phyloP scores from a whole-genome alignment of 1,140 invertebrate genomes.

The Helicoverpa armigera region DNA sequence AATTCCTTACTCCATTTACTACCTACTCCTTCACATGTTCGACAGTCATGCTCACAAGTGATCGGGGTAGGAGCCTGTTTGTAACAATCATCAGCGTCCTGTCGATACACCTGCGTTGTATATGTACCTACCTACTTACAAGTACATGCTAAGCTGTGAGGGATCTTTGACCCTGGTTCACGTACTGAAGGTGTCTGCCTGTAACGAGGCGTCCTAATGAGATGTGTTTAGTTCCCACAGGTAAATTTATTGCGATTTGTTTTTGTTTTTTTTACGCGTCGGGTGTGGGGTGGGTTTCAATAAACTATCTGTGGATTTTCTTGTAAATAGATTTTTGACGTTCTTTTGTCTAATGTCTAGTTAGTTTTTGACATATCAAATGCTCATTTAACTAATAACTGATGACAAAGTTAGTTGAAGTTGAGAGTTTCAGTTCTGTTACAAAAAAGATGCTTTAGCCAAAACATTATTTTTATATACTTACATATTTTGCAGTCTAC shows the following conservation, averaged over 20 bases:
- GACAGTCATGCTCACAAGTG: conserved; percentile 2
- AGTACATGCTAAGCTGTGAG: neutral
- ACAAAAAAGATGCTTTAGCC: no score
- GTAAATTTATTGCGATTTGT: conserved; percentile 3
- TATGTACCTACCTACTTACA: neutral
- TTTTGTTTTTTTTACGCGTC: neutral
- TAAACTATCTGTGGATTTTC: no score
- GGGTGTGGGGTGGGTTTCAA: no score
- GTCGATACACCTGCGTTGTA: neutral
- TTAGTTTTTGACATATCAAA: no score
- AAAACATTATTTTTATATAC: no score
- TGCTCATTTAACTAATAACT: no score
- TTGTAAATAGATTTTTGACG: no score
- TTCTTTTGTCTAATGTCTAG: no score
- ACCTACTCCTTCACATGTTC: neutral
- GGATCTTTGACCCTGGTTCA: conserved; percentile 2
- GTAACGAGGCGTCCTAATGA: conserved; percentile 1
- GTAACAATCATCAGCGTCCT: conserved; percentile 31
- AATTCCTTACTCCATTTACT: neutral
- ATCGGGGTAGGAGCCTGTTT: conserved; percentile 26
- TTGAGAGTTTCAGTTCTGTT: no score
- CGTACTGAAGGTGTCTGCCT: neutral
- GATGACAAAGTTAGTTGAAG: no score
- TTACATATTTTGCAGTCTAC: no score
- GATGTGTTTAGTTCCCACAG: neutral